Base-by-base conservation (phyloP, 2,888 invertebrate genomes). In the Tiliacea aurago region DNA sequence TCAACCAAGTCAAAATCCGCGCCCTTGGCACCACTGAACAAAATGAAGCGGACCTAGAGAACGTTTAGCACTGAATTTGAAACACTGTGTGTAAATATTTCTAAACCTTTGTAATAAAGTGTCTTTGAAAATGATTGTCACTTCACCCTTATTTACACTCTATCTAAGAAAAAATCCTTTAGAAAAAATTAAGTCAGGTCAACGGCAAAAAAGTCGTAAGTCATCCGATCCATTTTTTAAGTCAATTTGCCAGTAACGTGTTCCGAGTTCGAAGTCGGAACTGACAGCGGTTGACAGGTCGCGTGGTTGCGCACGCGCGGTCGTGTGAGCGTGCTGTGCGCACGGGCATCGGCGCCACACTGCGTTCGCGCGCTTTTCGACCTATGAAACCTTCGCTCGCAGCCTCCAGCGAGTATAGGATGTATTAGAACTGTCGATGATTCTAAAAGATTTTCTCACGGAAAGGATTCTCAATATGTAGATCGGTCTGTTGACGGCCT, bases 281-380 rank as follows among this genome's bases (percentile, higher is more conserved):
- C 90, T 92, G 94, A 93, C 88, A 91, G 89, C 91, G 93, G 90
- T 91, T 93, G 94, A 93, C 93, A 92, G 90, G 87, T 89, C 90
- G 90, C 93, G 92, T 90, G 90, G 86, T 90, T 83, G 88, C 90
- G 90, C 92, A 90, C 92, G 93, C 93, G 92, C 91, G 90, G 90
- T 92, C 92, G 92, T 93, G 90, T 93, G 92, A 93, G 93, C 96
- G 95, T 96, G 96, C 94, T 91, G 78, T 93, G 95, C 95, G 95
- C 95, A 89, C 96, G 95, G 90, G 92, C 93, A 92, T 93, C 95
- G 92, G 94, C 95, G 93, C 94, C 91, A 93, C 93, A 96, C 96
- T 96, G 96, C 94, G 94, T 96, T 95, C 95, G 95, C 96, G 96
- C 95, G 95, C 96, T 95, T 95, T 96, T 95, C 93, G 90, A 92